A percentile compares a stretch with the other conserved stretches of the same genome.
Conservation (phyloP, 2,888 invertebrate species). For the Melieria crassipennis region DNA sequence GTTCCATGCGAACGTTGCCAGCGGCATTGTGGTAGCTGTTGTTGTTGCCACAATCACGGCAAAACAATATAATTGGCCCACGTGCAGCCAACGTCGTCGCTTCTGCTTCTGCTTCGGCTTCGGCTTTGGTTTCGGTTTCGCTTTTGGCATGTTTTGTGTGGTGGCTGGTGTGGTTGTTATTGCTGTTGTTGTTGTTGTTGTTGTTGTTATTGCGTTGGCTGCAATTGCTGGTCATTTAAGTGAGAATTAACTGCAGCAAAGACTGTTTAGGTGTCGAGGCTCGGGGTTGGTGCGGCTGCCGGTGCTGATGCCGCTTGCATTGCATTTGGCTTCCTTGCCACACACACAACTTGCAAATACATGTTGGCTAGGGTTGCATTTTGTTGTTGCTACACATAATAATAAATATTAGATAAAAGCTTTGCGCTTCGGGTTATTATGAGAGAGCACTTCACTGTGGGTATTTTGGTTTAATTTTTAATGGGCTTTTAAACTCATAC, state of each 20-base stretch:
- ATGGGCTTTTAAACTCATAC: no score
- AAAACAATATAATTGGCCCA: conserved; percentile 31
- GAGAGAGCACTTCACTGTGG: no score
- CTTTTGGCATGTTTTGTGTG: conserved; percentile 39
- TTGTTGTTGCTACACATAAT: no score
- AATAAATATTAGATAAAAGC: no score
- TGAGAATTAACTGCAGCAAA: background rate
- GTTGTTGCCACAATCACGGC: conserved; percentile 19
- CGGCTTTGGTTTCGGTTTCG: conserved; percentile 38
- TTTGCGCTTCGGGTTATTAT: no score
- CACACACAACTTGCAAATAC: no score
- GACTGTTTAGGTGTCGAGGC: no score
- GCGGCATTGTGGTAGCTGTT: conserved; percentile 8
- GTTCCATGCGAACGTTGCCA: conserved; percentile 33
- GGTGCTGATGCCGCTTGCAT: no score
- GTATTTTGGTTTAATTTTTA: no score
- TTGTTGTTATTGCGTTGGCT: conserved; percentile 15
- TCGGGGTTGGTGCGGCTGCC: no score
- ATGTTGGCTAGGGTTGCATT: no score
- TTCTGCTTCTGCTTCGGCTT: conserved; percentile 21
- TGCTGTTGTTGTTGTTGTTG: conserved; percentile 13
- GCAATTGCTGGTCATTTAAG: background rate
- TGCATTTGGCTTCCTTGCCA: no score
- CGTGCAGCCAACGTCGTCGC: conserved; percentile 41
- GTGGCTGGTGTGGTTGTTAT: background rate